Base-by-base conservation (phyloP, 2,113 vertebrate species). In the Morone saxatilis region DNA sequence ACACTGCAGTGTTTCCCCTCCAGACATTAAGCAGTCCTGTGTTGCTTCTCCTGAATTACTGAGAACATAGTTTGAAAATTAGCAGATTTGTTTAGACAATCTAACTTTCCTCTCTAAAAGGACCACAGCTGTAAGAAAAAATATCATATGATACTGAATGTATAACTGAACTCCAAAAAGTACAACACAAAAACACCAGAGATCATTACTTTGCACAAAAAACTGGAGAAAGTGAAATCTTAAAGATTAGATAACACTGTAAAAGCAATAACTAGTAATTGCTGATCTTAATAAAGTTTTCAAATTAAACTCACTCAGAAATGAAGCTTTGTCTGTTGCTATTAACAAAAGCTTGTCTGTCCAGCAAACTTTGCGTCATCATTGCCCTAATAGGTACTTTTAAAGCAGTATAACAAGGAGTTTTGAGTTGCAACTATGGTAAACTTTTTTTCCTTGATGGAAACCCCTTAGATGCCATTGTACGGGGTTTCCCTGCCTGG, bases 31-130 rank as follows among this genome's bases (percentile, higher is more conserved):
- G 25, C 20, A 19, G n/a, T 53, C 36, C 41, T 11, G 6, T 74
- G 56, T 51, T 51, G 20, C 53, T 61, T 63, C n/a, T 48, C 19
- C 7, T 76, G 61, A 72, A 40, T 80, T 68, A 51, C 63, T n/a
- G 40, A 3, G 13, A 0, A 48, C 22, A 56, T 0, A 50, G 9
- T 61, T 62, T 45, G 22, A 71, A 59, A 60, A 71, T 14, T 6
- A 20, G 57, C 10, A 66, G 17, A 36, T 43, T 70, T 54, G 68
- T 68, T 41, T 51, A 4, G 12, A 71, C 47, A 51, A 74, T 4
- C 51, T 31, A n/a, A 43, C 16, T 56, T 17, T 16, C 48, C 22
- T 43, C 40, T 60, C 38, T 51, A 9, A 57, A 31, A 61, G n/a
- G 50, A 47, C 38, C n/a, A 25, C 7, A 25, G 9, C 25, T 54